phyloP scores from a whole-genome alignment of 2,113 vertebrate species.

The Notechis scutatus region DNA sequence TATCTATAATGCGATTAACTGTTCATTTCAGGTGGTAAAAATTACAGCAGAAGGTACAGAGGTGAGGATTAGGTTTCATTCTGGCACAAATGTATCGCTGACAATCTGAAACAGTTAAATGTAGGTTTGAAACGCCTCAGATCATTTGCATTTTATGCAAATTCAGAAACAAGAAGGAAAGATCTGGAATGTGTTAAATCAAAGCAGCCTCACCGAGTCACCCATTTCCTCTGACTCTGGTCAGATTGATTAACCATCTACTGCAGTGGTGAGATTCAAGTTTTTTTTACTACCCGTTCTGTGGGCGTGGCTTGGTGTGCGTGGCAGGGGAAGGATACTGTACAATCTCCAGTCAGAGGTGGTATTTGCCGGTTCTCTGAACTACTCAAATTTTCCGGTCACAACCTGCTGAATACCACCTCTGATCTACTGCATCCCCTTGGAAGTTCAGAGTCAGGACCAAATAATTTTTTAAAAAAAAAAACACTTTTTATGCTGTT shows the following conservation, averaged over 20 bases:
- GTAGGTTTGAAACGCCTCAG: not conserved
- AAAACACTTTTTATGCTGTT: not conserved
- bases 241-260: not conserved
- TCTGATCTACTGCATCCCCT: not conserved
- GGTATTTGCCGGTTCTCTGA: too few species aligned
- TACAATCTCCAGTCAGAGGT: too few species aligned
- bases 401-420: too few species aligned
- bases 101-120: not conserved
- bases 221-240: not conserved
- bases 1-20: conserved; percentile 69
- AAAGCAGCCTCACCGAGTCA: not conserved
- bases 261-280: too few species aligned
- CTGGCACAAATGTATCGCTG: not conserved
- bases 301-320: too few species aligned
- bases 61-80: not conserved
- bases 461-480: not conserved
- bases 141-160: not conserved
- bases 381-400: too few species aligned
- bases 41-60: not conserved
- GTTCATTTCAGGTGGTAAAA: conserved; percentile 25
- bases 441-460: not conserved
- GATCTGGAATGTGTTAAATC: not conserved
- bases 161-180: not conserved
- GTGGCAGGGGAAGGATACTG: too few species aligned
- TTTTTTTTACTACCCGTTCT: too few species aligned